A percentile compares a stretch with the other conserved stretches of the same genome.
phyloP scores from a whole-genome alignment of 2,113 vertebrate species.

The Pseudonaja textilis region DNA sequence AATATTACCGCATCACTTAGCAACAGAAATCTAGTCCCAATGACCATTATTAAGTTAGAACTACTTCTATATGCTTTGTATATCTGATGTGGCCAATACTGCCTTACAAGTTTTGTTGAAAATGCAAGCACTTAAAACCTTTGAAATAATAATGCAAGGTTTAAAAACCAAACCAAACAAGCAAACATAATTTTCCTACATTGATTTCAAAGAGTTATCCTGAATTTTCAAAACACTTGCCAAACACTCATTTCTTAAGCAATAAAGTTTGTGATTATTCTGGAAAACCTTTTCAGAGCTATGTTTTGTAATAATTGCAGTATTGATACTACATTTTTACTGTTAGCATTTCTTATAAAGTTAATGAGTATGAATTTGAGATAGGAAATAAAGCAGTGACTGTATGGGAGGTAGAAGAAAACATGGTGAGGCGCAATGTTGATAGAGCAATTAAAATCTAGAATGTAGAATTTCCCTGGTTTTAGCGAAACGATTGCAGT shows the following conservation, averaged over 20 bases:
- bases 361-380: background rate
- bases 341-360: background rate
- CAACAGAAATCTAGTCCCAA: background rate
- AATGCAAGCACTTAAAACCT: background rate
- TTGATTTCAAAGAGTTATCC: background rate
- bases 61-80: background rate
- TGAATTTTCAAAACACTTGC: slow-evolving; percentile 9
- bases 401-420: background rate
- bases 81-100: background rate
- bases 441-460: slow-evolving; percentile 1
- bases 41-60: background rate
- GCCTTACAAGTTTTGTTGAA: background rate
- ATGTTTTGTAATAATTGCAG: background rate
- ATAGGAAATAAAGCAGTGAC: background rate
- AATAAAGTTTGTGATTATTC: background rate
- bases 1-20: background rate
- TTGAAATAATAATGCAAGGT: background rate
- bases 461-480: slow-evolving; percentile 43
- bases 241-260: background rate
- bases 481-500: slow-evolving; percentile 46
- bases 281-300: background rate
- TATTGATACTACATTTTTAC: background rate
- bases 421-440: background rate
- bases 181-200: background rate
- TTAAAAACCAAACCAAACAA: background rate